These are phyloP conservation scores for Asbolus verrucosus DNA, from an alignment of 1,140 invertebrate species.

Conservation along the genomic window DNA sequence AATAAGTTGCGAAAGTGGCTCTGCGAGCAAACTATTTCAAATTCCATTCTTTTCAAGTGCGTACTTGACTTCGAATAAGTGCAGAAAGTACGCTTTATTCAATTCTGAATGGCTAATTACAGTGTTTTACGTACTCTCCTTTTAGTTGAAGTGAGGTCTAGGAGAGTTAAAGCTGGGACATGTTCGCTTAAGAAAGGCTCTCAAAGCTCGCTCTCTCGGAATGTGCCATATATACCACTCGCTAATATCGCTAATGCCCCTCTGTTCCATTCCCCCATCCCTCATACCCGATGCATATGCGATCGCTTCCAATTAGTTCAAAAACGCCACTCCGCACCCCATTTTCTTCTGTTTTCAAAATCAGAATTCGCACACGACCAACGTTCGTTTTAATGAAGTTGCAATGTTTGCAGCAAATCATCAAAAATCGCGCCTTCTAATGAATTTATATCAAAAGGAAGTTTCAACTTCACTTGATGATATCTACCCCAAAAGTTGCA, in stretches of 20 bases:
- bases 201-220: conserved; percentile 5
- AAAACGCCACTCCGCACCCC: too few species aligned
- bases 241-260: conserved; percentile 30
- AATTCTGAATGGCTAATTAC: conserved; percentile 49
- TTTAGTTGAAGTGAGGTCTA: conserved; percentile 38
- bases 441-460: too few species aligned
- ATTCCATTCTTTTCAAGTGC: conserved; percentile 43
- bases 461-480: too few species aligned
- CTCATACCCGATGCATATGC: background rate
- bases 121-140: conserved; percentile 42
- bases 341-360: background rate
- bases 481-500: too few species aligned
- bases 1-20: conserved; percentile 39
- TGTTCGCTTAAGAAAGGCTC: conserved; percentile 2
- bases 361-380: background rate
- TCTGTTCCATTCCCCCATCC: background rate
- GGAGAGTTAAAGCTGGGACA: conserved; percentile 17
- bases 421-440: too few species aligned
- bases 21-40: conserved; percentile 42
- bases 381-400: background rate
- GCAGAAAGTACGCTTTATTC: conserved; percentile 46
- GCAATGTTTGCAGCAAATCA: too few species aligned
- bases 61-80: conserved; percentile 34
- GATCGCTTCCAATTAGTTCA: background rate
- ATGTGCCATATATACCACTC: conserved; percentile 4